Base-by-base conservation (phyloP, 2,113 vertebrate genomes). In the Burhinus oedicnemus region DNA sequence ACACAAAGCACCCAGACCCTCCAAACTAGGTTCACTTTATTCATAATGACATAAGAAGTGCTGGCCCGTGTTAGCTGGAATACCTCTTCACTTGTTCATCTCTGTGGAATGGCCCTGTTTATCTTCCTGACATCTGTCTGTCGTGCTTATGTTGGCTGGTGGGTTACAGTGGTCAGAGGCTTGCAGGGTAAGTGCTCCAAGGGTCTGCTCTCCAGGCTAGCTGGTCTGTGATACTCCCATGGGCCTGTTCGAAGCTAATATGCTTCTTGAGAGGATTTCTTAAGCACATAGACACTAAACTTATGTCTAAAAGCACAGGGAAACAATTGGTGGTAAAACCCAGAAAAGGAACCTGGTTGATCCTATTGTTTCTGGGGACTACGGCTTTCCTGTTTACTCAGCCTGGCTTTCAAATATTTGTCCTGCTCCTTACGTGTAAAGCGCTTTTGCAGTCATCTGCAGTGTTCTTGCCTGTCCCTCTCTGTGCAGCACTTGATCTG, bases 311-410 rank as follows among this genome's bases (percentile, higher is more conserved):
- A 93, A 85, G 16, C 44, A 38, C 15, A n/a, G 83, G 70, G 70
- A 90, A 93, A 86, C 57, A 85, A 75, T 78, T 72, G 45, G 27
- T 92, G 66, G n/a, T 87, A 90, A 94, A 94, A 78, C 38, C 38
- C 90, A 86, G 44, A 91, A 95, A 87, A 75, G 29, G 77, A 96
- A 62, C 71, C 85, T 94, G 83, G 69, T 80, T 70, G 88, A 96
- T 95, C 66, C 60, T 79, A 5, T 93, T 94, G 92, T 96, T 90
- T 83, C 84, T 82, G 90, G 71, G 82, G 83, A 89, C 93, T 95
- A 45, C 3, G 23, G 87, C 74, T 93, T 95, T 96, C 87, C 92
- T 97, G 93, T 95, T 95, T 94, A 79, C 47, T 91, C 62, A 89
- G 68, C 69, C 5, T 14, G 65, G 27, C 85, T 96, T 97, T 94